Conservation (phyloP, 2,113 vertebrate genomes). For the Mola mola region DNA sequence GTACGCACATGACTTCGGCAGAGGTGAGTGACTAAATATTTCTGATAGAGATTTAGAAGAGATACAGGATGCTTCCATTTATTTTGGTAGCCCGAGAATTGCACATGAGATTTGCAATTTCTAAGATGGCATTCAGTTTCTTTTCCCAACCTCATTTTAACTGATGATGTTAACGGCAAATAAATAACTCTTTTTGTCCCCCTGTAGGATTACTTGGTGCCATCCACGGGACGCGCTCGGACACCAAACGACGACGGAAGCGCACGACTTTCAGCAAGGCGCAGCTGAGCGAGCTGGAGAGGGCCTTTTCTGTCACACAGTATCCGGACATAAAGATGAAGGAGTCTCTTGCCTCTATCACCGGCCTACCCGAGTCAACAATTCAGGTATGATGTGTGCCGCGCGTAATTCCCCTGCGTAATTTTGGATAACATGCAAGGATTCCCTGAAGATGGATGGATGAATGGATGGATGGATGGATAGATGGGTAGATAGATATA, state of each 20-base stretch:
- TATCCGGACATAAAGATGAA: constrained; percentile 85
- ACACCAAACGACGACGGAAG: constrained; percentile 71
- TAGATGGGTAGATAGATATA: too few species aligned
- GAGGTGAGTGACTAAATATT: constrained; percentile 31
- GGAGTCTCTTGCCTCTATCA: constrained; percentile 83
- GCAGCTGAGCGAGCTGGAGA: constrained; percentile 85
- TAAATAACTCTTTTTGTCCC: too few species aligned
- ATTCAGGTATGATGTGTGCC: constrained; percentile 80
- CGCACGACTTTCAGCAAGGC: constrained; percentile 84
- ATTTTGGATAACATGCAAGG: background rate
- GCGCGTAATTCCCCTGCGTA: background rate
- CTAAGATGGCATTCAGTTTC: too few species aligned
- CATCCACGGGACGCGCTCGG: background rate
- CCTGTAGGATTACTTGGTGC: constrained; percentile 14
- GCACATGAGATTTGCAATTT: too few species aligned
- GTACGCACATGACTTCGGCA: constrained; percentile 34
- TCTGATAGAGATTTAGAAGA: too few species aligned
- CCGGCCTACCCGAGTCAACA: constrained; percentile 85
- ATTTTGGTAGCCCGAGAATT: too few species aligned
- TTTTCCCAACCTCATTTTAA: too few species aligned
- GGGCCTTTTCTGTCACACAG: constrained; percentile 80
- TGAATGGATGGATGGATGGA: too few species aligned
- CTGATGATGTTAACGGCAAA: too few species aligned
- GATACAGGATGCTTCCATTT: too few species aligned
- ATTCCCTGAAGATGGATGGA: too few species aligned